Percentiles rank a stretch among this genome's conserved stretches.
These are phyloP conservation scores for Gallinago jamesoni DNA, from an alignment of 2,113 vertebrate species.

Conservation along the genomic window DNA sequence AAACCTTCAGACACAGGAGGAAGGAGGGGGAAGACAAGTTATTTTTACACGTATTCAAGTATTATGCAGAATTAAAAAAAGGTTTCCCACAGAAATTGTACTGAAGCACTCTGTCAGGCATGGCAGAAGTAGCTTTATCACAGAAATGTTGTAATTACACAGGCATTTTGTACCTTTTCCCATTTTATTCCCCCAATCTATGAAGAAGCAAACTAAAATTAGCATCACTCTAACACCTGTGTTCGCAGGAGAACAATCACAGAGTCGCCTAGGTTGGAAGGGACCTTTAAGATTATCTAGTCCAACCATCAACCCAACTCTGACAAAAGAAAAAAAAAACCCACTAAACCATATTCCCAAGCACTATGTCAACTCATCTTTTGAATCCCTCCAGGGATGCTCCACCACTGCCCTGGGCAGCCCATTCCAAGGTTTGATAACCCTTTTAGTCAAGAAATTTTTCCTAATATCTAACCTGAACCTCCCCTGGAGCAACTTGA, in stretches of 20 bases:
- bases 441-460: too few species aligned
- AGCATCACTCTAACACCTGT: not conserved
- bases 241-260: not conserved
- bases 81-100: not conserved
- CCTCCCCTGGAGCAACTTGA: too few species aligned
- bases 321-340: too few species aligned
- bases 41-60: not conserved
- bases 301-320: too few species aligned
- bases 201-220: conserved; percentile 15
- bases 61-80: not conserved
- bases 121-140: not conserved
- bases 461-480: too few species aligned
- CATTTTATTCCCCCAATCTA: not conserved
- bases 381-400: too few species aligned
- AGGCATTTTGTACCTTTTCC: not conserved
- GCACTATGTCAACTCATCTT: too few species aligned
- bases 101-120: not conserved
- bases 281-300: too few species aligned
- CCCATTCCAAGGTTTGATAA: too few species aligned
- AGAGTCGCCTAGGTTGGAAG: too few species aligned
- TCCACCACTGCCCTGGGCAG: too few species aligned
- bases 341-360: too few species aligned
- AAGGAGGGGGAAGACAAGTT: not conserved
- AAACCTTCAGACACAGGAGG: not conserved
- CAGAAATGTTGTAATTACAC: not conserved